These are phyloP conservation scores for Imbricaverruca yamaguchii DNA, from an alignment of 2,888 invertebrate species.

Conservation along the genomic window DNA sequence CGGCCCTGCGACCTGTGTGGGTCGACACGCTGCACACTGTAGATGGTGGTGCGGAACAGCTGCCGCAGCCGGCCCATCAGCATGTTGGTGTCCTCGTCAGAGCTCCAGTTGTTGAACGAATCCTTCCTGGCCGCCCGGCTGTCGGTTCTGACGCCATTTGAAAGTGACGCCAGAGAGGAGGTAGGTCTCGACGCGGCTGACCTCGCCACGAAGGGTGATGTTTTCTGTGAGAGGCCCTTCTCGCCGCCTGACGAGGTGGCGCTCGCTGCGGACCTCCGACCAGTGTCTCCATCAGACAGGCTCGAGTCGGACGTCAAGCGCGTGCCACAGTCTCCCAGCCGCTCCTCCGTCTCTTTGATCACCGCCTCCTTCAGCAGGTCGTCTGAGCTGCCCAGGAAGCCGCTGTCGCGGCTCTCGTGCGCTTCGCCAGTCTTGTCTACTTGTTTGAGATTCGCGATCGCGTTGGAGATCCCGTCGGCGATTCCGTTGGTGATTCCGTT, in stretches of 20 bases:
- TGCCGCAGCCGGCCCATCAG: constrained; percentile 94
- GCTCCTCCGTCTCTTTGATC: constrained; percentile 43
- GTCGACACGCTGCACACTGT: constrained; percentile 42
- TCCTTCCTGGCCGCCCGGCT: constrained; percentile 39
- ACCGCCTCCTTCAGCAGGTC: constrained; percentile 55
- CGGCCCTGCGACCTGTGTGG: constrained; percentile 45
- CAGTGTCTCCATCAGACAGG: constrained; percentile 42
- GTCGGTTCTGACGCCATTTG: constrained; percentile 31
- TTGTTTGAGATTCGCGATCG: not conserved
- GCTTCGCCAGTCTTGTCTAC: constrained; percentile 27
- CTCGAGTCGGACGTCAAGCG: constrained; percentile 44
- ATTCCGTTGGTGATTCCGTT: not conserved
- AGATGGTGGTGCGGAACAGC: constrained; percentile 86
- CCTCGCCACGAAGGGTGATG: too few species aligned
- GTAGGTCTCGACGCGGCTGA: too few species aligned
- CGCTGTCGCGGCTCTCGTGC: constrained; percentile 74
- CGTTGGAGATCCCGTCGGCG: not conserved
- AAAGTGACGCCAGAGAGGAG: too few species aligned
- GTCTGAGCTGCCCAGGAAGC: constrained; percentile 80
- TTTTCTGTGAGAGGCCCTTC: constrained; percentile 29
- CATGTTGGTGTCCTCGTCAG: constrained; percentile 84
- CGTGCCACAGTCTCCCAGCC: constrained; percentile 31
- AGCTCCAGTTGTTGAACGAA: constrained; percentile 77
- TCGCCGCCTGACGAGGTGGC: constrained; percentile 1
- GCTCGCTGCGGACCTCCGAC: constrained; percentile 23